A percentile compares a stretch with the other conserved stretches of the same genome.
phyloP scores from a whole-genome alignment of 2,113 vertebrate genomes.

The Thunnus maccoyii region DNA sequence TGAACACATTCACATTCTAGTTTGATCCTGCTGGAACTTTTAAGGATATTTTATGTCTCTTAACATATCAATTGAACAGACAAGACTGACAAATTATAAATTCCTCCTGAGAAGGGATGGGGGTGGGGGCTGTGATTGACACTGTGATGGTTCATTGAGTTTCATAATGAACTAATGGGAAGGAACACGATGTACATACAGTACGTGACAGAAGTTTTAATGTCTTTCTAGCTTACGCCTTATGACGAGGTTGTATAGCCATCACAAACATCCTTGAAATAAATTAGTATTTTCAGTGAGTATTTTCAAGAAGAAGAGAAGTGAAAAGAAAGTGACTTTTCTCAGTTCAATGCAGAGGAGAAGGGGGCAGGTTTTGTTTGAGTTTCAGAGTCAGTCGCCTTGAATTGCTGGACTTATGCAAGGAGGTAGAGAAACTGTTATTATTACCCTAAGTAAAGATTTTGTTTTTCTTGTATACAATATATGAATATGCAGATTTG shows the following conservation, averaged over 20 bases:
- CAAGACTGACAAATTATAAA: neutral
- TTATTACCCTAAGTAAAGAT: neutral
- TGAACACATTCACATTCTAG: neutral
- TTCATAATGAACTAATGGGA: slow-evolving; percentile 40
- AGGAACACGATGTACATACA: neutral
- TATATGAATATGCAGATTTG: slow-evolving; percentile 2
- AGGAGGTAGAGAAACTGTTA: neutral
- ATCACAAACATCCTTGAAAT: neutral
- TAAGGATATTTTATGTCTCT: neutral
- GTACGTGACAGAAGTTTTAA: slow-evolving; percentile 20
- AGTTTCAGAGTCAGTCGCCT: slow-evolving; percentile 21
- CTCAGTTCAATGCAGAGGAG: neutral
- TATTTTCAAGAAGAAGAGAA: slow-evolving; percentile 6
- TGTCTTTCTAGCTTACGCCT: slow-evolving; percentile 15
- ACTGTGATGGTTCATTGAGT: slow-evolving; percentile 33
- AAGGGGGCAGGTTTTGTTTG: slow-evolving; percentile 18
- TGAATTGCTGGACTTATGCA: slow-evolving; percentile 5
- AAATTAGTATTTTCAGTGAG: neutral
- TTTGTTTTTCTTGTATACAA: neutral
- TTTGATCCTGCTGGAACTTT: neutral
- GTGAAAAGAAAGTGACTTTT: neutral
- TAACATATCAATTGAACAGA: neutral
- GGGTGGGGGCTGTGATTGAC: slow-evolving; percentile 24
- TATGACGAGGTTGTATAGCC: neutral
- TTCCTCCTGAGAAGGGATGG: neutral